Evolutionary conservation across 2,797 vertebrate species (phyloP), one percentile per base, ranked within the genome.

Genomic region (Phalanger gymnotis): DNA sequence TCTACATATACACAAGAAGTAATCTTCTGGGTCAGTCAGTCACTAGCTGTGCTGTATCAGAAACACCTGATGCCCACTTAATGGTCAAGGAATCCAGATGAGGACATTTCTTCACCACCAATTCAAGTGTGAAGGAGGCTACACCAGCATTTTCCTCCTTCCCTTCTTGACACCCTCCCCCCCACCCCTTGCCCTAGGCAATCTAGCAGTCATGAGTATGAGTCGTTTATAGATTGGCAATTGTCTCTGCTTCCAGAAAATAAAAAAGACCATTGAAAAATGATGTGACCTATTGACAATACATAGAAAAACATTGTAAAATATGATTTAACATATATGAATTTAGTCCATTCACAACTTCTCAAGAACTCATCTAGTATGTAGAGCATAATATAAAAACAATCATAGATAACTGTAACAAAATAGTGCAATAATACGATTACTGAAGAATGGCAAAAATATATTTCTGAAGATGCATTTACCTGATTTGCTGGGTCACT

Each of bases 401-500:
- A 28, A 54, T 11, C 47, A 58, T 47, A 94, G 58, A 25, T 11
- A 95, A 53, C 7, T 87, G 40, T 54, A 28, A 58, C 54, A 91
- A 89, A 94, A 47, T 30, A 66, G 16, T 92, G 34, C 55, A 22
- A 87, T 66, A 73, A 81, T 3, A 81, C 9, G 25, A 95, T 61
- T 89, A 81, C 93, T 54, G 1, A 47, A 93, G 5, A 73, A 66
- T 40, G 55, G 53, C 66, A 40, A 40, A 40, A 90, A 90, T 40
- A 27, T 95, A 53, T 96, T 51, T 12, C 91, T 92, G 93, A 53
- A 95, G 52, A 94, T 91, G 11, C 22, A 81, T 81, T 81, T 97
- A 98, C 98, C 98, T 97, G 96, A 73, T 89, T 93, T 9, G 90
- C 54, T 58, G 96, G 96, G 3, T 97, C 81, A 92, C 90, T 97